Evolutionary conservation across 2,888 invertebrate genomes (phyloP).

Genomic region (Electrophaes corylata): DNA sequence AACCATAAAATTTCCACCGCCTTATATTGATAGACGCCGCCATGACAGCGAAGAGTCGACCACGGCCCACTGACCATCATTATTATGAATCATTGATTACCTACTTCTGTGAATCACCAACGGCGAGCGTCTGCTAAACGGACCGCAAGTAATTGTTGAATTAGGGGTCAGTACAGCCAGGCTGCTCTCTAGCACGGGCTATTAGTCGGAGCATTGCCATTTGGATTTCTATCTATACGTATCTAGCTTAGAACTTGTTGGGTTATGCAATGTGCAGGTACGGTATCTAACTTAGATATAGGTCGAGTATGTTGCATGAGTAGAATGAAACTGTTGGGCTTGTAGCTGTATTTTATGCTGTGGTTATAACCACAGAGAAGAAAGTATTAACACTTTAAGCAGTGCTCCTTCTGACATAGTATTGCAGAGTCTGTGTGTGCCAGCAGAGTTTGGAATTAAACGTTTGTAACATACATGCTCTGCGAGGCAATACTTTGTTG

Average conservation of each 20-base stretch:
- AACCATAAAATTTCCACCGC: not conserved
- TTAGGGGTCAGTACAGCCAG: conserved; percentile 29
- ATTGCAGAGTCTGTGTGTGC: too few species aligned
- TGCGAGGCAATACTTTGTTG: too few species aligned
- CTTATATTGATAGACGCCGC: not conserved
- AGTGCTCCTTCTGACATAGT: too few species aligned
- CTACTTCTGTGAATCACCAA: conserved; percentile 24
- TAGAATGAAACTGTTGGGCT: not conserved
- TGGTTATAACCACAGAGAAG: not conserved
- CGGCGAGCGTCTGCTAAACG: conserved; percentile 25
- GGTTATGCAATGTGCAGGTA: conserved; percentile 1
- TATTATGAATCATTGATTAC: conserved; percentile 25
- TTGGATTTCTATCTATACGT: conserved; percentile 5
- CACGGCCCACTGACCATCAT: conserved; percentile 21
- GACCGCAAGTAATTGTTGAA: conserved; percentile 36
- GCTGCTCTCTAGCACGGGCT: conserved; percentile 17
- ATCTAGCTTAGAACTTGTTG: not conserved
- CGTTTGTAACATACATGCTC: too few species aligned
- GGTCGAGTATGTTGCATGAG: not conserved
- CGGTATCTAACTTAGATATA: not conserved
- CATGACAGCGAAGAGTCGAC: not conserved
- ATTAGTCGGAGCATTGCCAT: conserved; percentile 21
- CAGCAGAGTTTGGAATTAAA: too few species aligned
- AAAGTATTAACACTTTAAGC: too few species aligned
- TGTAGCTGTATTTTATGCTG: not conserved